Percentiles rank a stretch among this genome's conserved stretches.
Evolutionary conservation across 2,797 vertebrate genomes (phyloP).

Genomic region (Rhadinocentrus ornatus): DNA sequence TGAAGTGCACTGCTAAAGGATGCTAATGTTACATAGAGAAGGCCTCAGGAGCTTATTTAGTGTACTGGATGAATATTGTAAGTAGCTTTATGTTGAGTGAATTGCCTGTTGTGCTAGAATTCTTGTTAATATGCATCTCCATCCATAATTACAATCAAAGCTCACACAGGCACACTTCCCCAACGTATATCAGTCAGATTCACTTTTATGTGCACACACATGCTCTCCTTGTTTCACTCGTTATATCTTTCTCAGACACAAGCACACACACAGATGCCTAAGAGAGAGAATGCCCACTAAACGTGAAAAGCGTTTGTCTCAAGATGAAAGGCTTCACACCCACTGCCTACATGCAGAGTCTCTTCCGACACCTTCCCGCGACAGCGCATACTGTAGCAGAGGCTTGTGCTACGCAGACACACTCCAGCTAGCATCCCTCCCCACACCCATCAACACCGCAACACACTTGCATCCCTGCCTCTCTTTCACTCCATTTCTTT

Average conservation of each 20-base stretch:
- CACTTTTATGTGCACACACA: conserved; percentile 42
- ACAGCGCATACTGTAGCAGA: conserved; percentile 80
- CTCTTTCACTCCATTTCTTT: conserved; percentile 60
- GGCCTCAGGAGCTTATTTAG: conserved; percentile 62
- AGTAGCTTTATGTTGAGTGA: conserved; percentile 56
- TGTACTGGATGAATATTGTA: conserved; percentile 55
- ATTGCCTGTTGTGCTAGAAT: conserved; percentile 81
- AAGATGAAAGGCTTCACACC: conserved; percentile 88
- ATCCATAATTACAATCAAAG: conserved; percentile 48
- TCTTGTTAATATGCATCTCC: conserved; percentile 51
- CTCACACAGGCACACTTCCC: conserved; percentile 57
- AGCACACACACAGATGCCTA: conserved; percentile 66
- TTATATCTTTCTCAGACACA: conserved; percentile 58
- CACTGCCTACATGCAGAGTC: conserved; percentile 84
- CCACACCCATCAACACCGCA: conserved; percentile 80
- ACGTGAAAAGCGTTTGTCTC: conserved; percentile 83
- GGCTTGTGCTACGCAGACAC: conserved; percentile 79
- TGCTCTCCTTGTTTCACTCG: conserved; percentile 39
- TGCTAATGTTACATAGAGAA: conserved; percentile 70
- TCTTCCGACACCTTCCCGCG: conserved; percentile 84
- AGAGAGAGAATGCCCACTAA: conserved; percentile 71
- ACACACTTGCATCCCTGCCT: conserved; percentile 76
- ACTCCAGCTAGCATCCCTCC: conserved; percentile 80
- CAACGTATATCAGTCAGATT: conserved; percentile 62
- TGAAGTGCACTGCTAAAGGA: conserved; percentile 73